Conservation (phyloP, 2,113 vertebrate genomes). For the Capra hircus region DNA sequence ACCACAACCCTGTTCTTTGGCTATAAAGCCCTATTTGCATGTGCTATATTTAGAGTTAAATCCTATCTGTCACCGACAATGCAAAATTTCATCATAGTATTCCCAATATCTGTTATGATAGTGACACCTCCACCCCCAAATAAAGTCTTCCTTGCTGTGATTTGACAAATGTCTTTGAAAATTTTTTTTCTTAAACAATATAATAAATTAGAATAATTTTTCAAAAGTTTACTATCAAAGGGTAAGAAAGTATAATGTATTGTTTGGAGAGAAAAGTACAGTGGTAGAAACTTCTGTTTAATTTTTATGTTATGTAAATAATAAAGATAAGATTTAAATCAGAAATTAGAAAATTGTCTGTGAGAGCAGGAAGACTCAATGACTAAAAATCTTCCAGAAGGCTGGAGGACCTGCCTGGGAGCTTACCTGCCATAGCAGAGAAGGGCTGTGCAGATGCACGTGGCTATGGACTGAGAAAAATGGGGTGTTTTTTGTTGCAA, state of each 20-base stretch:
- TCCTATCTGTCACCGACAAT: background rate
- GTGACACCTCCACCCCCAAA: fast-evolving
- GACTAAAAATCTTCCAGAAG: background rate
- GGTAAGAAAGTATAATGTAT: background rate
- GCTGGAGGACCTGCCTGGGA: background rate
- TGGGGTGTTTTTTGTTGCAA: background rate
- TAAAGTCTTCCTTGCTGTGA: background rate
- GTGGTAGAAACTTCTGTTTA: background rate
- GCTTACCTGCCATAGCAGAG: background rate
- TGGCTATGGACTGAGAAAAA: background rate
- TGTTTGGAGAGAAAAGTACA: background rate
- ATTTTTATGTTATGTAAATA: background rate
- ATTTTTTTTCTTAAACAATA: background rate
- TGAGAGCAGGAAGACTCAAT: background rate
- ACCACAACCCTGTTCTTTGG: background rate
- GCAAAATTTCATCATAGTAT: background rate
- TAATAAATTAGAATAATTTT: background rate
- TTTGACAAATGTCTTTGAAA: background rate
- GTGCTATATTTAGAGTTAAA: background rate
- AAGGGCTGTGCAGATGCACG: background rate
- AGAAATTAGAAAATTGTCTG: background rate
- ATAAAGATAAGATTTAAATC: background rate
- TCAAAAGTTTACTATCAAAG: background rate
- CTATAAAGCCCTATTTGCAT: background rate
- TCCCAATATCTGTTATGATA: background rate